Percentiles rank a stretch among this genome's conserved stretches.
These are phyloP conservation scores for Callipepla californica DNA, from an alignment of 2,113 vertebrate species.

Conservation along the genomic window DNA sequence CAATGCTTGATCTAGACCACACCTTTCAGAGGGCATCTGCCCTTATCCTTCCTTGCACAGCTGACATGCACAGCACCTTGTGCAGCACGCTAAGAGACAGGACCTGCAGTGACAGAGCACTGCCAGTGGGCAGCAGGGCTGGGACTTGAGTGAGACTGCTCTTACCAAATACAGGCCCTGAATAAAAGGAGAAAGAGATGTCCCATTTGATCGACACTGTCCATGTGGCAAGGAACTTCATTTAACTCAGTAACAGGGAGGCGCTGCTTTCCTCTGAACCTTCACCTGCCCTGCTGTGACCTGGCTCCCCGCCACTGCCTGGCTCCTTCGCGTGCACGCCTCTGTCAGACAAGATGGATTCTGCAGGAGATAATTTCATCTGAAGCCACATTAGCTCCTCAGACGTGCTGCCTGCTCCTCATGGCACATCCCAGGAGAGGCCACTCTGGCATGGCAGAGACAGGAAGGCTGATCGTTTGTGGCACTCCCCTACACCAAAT, in stretches of 20 bases:
- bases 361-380: constrained; percentile 49
- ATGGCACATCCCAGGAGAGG: constrained; percentile 50
- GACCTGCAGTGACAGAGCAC: neutral
- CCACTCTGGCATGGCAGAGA: constrained; percentile 49
- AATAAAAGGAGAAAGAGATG: neutral
- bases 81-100: neutral
- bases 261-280: neutral
- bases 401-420: constrained; percentile 48
- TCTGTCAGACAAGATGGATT: constrained; percentile 1
- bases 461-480: constrained; percentile 57
- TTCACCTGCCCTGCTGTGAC: neutral
- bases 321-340: neutral
- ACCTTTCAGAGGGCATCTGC: constrained; percentile 14
- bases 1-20: neutral
- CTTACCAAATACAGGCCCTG: neutral
- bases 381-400: constrained; percentile 50
- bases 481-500: constrained; percentile 59
- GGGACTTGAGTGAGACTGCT: neutral
- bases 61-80: neutral
- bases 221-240: neutral
- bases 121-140: neutral
- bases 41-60: constrained; percentile 1
- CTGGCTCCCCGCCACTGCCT: neutral
- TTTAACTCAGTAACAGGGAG: neutral
- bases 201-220: neutral